Base-by-base conservation (phyloP, 2,888 invertebrate species). In the Agrochola litura region DNA sequence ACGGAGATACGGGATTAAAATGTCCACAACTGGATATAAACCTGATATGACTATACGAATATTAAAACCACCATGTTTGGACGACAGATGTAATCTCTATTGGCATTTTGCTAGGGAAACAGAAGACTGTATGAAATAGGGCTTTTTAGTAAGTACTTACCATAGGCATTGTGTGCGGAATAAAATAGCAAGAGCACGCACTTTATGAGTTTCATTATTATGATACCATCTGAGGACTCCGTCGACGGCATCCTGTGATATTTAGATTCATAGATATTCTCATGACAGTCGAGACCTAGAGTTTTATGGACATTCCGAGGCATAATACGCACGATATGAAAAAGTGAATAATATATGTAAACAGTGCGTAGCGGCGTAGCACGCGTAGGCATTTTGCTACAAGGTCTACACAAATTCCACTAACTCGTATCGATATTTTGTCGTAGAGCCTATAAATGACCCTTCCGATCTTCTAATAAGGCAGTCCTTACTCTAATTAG, bases 191-290 rank as follows among this genome's bases (percentile, higher is more conserved):
- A 68, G 54, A 71, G 61, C 85, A 76, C 76, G 68, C 60, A 71
- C 25, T n/a, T 5, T 30, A 79, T 9, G 75, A 71, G 46, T 61
- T 37, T 46, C 54, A 68, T 84, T 75, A 61, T 56, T 64, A 58
- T 8, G 71, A 76, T 84, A 72, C 3, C 60, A 75, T 81, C 81
- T 43, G 2, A 46, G n/a, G 63, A 49, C 49, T 71, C 41, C 71
- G 3, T 52, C 75, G 60, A 71, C 66, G 68, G 43, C 64, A 65
- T 72, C 3, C 52, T 66, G 60, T 37, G 49, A 30, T 52, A 70
- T 68, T 76, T 46, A 84, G 68, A 81, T 84, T 65, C 56, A n/a
- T 68, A 80, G 71, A 72, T 72, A 72, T 65, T 72, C 52, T 56
- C 60, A 49, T 52, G 67, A 60, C 49, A 54, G 80, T 71, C 25